A percentile compares a stretch with the other conserved stretches of the same genome.
These are phyloP conservation scores for Halichoeres trimaculatus DNA, from an alignment of 2,113 vertebrate genomes.

Conservation along the genomic window DNA sequence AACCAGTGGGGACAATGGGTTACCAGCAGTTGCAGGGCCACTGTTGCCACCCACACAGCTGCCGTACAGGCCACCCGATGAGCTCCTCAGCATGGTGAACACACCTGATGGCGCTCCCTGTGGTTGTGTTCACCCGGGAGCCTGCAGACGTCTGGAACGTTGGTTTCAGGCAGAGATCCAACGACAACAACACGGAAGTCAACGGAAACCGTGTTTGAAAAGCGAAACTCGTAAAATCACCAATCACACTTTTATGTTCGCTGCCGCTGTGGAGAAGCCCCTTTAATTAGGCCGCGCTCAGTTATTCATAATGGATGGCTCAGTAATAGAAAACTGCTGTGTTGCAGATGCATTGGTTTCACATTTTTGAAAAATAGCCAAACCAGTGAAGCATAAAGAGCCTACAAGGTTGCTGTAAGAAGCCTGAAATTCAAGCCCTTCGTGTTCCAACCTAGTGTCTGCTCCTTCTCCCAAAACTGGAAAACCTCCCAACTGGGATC, in stretches of 20 bases:
- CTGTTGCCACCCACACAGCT: constrained; percentile 68
- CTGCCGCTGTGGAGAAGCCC: constrained; percentile 63
- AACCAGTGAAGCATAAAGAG: constrained; percentile 54
- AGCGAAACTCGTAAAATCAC: constrained; percentile 67
- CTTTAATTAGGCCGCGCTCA: constrained; percentile 68
- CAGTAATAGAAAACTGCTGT: constrained; percentile 77
- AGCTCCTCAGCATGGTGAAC: constrained; percentile 37
- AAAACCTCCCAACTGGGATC: constrained; percentile 42
- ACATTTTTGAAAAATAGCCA: constrained; percentile 74
- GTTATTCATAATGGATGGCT: constrained; percentile 63
- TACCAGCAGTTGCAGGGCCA: constrained; percentile 46
- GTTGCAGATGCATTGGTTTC: constrained; percentile 56
- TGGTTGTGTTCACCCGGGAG: constrained; percentile 35
- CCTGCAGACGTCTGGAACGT: constrained; percentile 49
- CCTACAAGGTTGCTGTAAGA: constrained; percentile 64
- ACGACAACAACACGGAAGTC: constrained; percentile 68
- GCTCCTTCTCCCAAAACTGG: constrained; percentile 47
- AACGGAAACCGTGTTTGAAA: constrained; percentile 63
- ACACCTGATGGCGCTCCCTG: constrained; percentile 65
- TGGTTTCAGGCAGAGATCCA: constrained; percentile 59
- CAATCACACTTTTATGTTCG: constrained; percentile 71
- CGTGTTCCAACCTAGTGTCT: constrained; percentile 49
- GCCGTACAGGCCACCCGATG: constrained; percentile 46
- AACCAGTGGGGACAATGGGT: constrained; percentile 20
- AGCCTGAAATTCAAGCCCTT: constrained; percentile 69